Base-by-base conservation (phyloP, 1,140 invertebrate species). In the Dryas iulia region DNA sequence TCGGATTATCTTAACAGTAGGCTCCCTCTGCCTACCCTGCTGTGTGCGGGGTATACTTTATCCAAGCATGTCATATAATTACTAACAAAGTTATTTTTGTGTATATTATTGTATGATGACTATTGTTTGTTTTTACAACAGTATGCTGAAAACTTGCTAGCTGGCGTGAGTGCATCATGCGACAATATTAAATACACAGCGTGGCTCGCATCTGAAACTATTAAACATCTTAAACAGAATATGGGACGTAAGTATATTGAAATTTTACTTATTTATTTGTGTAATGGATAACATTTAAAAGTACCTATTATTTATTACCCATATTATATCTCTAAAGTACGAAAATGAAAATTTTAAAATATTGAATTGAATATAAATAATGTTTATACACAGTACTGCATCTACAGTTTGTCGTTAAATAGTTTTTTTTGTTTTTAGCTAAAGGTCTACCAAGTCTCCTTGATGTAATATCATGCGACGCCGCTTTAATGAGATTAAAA, bases 91-190 rank as follows among this genome's bases (percentile, higher is more conserved):
- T n/a, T n/a, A n/a, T n/a, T n/a, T n/a, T n/a, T n/a, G n/a, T n/a
- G n/a, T n/a, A n/a, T n/a, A 25, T 3, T 56, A 61, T 26, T 25
- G 8, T 1, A 31, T 18, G n/a, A 54, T 54, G 23, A 21, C 11
- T 21, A 23, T 54, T 28, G 11, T 26, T 26, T 28, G 1, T 58
- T 68, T 67, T 61, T 57, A 52, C 74, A 82, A 31, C 71, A 94
- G 89, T 95, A 97, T 82, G 96, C 96, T 0, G 96, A 97, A 78
- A 94, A 94, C 72, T 89, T 97, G 39, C 80, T 97, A 18, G 95
- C 95, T 74, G 94, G 93, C 3, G 96, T 97, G 7, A 90, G 87
- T 58, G 66, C 82, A 28, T 87, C 89, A 0, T 92, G 92, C 63
- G 90, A 92, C 63, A 92, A 92, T 68, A 87, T 92, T 35, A 86